These are phyloP conservation scores for Eidolon dupreanum DNA, from an alignment of 2,797 vertebrate genomes.

Conservation along the genomic window DNA sequence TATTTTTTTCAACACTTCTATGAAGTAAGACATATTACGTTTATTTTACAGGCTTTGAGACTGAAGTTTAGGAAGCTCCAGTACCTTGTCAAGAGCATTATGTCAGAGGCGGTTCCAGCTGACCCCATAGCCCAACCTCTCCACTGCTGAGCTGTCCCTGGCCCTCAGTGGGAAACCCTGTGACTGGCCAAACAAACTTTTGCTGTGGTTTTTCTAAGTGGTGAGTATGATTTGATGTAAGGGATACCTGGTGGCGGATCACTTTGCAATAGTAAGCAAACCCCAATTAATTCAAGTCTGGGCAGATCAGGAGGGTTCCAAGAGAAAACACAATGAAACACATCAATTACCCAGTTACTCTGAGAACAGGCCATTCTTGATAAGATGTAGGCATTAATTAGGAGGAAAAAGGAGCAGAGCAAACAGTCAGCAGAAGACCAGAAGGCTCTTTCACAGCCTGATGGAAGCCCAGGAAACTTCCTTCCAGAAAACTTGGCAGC, in stretches of 20 bases:
- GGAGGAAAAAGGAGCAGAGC: neutral
- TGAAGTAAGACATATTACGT: neutral
- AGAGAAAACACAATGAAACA: slow-evolving; percentile 45
- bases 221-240: neutral
- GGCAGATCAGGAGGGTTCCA: neutral
- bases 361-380: slow-evolving; percentile 32
- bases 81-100: neutral
- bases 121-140: neutral
- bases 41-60: neutral
- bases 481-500: neutral
- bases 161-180: neutral
- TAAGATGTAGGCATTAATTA: slow-evolving; percentile 15
- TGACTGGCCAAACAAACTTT: neutral
- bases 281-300: slow-evolving; percentile 48
- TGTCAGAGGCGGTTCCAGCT: neutral
- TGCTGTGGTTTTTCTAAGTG: neutral
- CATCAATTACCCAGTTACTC: slow-evolving; percentile 31
- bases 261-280: neutral
- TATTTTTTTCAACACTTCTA: neutral
- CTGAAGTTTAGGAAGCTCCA: neutral
- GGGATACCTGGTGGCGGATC: neutral
- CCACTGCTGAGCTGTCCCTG: fast-evolving
- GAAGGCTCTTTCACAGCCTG: neutral
- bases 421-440: neutral
- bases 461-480: neutral